Percentiles rank a stretch among this genome's conserved stretches.
phyloP scores from a whole-genome alignment of 2,113 vertebrate genomes.

The Murina feae region DNA sequence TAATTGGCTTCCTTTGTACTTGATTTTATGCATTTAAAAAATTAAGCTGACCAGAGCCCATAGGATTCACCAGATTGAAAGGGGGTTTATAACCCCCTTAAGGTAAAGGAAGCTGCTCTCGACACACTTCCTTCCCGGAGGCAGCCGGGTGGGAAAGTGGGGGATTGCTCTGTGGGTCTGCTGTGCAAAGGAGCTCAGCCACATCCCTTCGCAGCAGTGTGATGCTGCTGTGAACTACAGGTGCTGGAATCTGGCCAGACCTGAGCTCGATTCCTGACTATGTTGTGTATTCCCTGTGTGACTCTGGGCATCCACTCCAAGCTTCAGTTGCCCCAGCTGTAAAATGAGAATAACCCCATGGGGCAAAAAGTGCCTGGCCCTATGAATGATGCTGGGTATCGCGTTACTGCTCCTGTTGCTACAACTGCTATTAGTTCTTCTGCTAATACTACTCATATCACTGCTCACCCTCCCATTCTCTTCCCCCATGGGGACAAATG shows the following conservation, averaged over 20 bases:
- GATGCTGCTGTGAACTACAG: not conserved
- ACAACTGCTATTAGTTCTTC: not conserved
- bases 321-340: not conserved
- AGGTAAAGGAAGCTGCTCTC: not conserved
- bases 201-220: no score
- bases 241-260: not conserved
- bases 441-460: not conserved
- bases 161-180: not conserved
- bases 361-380: not conserved
- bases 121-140: not conserved
- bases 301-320: not conserved
- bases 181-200: no score
- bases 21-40: constrained; percentile 7
- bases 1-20: not conserved
- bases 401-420: not conserved
- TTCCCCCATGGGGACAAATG: not conserved
- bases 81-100: not conserved
- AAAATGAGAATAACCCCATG: not conserved
- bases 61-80: not conserved
- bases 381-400: not conserved
- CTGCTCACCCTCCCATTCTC: not conserved
- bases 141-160: not conserved
- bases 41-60: not conserved
- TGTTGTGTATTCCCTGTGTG: not conserved
- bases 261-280: not conserved